phyloP scores from a whole-genome alignment of 2,797 vertebrate genomes.

The Gymnodraco acuticeps region DNA sequence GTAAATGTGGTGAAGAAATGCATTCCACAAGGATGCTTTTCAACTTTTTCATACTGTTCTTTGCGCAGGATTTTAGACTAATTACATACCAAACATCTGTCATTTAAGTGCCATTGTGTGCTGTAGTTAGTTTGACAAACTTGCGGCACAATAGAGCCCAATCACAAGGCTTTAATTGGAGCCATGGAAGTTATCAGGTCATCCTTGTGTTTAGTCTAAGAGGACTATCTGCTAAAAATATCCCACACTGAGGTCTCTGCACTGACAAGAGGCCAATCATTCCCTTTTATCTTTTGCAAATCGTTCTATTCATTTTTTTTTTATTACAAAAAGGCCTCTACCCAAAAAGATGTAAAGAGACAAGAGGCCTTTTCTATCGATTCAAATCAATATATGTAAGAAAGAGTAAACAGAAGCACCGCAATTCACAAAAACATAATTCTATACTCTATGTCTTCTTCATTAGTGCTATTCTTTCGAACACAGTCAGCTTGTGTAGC shows the following conservation, averaged over 20 bases:
- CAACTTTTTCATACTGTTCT: too few relatives aligned
- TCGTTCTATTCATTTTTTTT: background rate
- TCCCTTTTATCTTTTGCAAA: constrained; percentile 7
- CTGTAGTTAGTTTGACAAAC: constrained; percentile 32
- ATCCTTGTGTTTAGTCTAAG: constrained; percentile 41
- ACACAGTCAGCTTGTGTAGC: constrained; percentile 9
- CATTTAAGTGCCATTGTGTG: constrained; percentile 13
- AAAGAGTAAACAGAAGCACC: background rate
- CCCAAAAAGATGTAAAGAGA: background rate
- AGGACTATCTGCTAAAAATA: constrained; percentile 56
- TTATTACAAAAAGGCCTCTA: background rate
- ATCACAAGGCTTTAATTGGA: constrained; percentile 66
- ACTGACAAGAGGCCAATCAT: constrained; percentile 3
- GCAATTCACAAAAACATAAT: background rate
- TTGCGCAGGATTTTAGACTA: too few relatives aligned
- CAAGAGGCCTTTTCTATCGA: background rate
- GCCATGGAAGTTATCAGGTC: constrained; percentile 61
- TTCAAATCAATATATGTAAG: background rate
- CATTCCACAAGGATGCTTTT: too few relatives aligned
- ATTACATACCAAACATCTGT: background rate
- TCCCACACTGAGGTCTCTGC: constrained; percentile 20
- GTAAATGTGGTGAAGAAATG: too few relatives aligned
- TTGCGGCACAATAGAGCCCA: constrained; percentile 37
- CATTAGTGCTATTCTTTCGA: constrained; percentile 1
- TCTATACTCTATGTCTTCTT: constrained; percentile 6